Percentiles rank a stretch among this genome's conserved stretches.
These are phyloP conservation scores for Drosophila insularis DNA, from an alignment of 1,140 invertebrate genomes.

Conservation along the genomic window DNA sequence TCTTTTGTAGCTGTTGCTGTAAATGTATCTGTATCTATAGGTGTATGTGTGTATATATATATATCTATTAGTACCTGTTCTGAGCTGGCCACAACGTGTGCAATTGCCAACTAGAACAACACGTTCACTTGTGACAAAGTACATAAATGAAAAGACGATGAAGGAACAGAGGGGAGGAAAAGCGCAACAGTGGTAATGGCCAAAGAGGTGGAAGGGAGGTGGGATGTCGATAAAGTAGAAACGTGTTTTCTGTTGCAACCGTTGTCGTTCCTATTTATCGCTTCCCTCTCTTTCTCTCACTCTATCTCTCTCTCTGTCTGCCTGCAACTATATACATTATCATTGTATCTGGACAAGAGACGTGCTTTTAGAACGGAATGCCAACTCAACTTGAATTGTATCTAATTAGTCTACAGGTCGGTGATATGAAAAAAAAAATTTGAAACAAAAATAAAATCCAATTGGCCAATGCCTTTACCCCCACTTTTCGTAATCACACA, in stretches of 20 bases:
- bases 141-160: constrained; percentile 40
- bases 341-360: constrained; percentile 51
- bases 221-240: constrained; percentile 65
- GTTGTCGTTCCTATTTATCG: constrained; percentile 70
- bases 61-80: constrained; percentile 40
- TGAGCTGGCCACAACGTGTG: constrained; percentile 52
- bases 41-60: constrained; percentile 32
- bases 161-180: background rate
- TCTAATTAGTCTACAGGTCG: constrained; percentile 75
- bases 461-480: constrained; percentile 1
- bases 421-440: constrained; percentile 21
- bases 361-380: constrained; percentile 72
- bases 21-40: constrained; percentile 27
- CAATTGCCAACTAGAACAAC: constrained; percentile 78
- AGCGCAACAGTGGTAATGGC: constrained; percentile 10
- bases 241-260: constrained; percentile 74
- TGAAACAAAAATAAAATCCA: constrained; percentile 19
- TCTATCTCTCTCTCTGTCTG: background rate
- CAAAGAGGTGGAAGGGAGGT: constrained; percentile 1
- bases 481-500: background rate
- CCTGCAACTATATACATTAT: background rate
- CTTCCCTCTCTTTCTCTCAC: constrained; percentile 6
- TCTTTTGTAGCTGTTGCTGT: background rate
- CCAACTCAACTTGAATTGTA: constrained; percentile 75
- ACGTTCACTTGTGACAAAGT: constrained; percentile 75